Evolutionary conservation across 2,888 invertebrate species (phyloP).

Genomic region (Ectropis crepuscularia): DNA sequence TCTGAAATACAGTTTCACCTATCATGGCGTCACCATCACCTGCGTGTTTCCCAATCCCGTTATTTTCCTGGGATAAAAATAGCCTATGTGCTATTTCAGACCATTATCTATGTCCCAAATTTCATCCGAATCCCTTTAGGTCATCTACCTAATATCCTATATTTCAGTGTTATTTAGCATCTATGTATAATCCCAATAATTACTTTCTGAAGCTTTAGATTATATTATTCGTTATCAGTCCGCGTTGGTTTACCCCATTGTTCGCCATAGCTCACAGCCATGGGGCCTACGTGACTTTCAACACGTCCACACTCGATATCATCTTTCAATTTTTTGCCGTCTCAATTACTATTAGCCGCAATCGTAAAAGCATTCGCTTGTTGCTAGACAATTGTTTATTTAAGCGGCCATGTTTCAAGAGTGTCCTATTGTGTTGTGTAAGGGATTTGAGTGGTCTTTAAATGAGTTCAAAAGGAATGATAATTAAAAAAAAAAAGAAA

Average conservation of each 20-base stretch:
- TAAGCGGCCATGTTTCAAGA: slow-evolving; percentile 3
- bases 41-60: too few relatives aligned
- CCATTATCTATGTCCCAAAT: too few relatives aligned
- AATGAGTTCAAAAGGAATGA: background rate
- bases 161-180: too few relatives aligned
- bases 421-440: slow-evolving; percentile 2
- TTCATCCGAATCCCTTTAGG: too few relatives aligned
- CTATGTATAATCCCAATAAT: too few relatives aligned
- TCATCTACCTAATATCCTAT: too few relatives aligned
- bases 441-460: background rate
- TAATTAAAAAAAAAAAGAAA: too few relatives aligned
- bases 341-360: slow-evolving; percentile 41
- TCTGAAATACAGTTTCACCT: too few relatives aligned
- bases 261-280: slow-evolving; percentile 13
- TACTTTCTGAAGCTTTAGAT: background rate
- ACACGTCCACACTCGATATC: slow-evolving; percentile 42
- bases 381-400: slow-evolving; percentile 4
- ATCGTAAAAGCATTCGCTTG: slow-evolving; percentile 15
- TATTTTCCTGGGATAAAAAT: too few relatives aligned
- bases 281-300: slow-evolving; percentile 28
- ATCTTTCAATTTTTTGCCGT: slow-evolving; percentile 43
- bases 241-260: slow-evolving; percentile 23
- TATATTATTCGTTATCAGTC: background rate
- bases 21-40: too few relatives aligned
- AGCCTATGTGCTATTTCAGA: too few relatives aligned